Percentiles rank a stretch among this genome's conserved stretches.
These are phyloP conservation scores for Neopipo cinnamomea DNA, from an alignment of 2,113 vertebrate species.

Conservation along the genomic window DNA sequence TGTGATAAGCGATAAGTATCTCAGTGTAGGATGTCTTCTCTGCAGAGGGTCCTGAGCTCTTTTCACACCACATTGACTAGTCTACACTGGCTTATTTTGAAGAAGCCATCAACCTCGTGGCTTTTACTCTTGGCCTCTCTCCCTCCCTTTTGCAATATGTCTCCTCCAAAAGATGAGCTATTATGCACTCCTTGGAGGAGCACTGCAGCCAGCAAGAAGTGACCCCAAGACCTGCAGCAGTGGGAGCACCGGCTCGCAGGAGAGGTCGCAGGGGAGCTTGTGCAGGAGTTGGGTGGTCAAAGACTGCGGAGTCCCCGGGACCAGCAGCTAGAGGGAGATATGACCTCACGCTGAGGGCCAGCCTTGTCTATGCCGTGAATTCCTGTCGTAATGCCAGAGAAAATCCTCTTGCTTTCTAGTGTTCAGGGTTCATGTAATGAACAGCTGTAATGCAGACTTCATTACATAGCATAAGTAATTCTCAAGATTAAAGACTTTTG, in stretches of 20 bases:
- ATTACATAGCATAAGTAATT: neutral
- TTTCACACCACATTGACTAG: fast-evolving
- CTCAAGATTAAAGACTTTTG: neutral
- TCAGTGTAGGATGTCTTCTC: neutral
- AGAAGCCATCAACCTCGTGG: neutral
- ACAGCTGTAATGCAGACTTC: neutral
- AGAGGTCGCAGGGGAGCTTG: neutral
- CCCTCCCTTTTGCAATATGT: neutral
- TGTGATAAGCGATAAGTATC: neutral
- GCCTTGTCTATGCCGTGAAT: neutral
- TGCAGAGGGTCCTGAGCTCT: neutral
- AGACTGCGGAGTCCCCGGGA: slow-evolving; percentile 25
- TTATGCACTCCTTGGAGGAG: neutral
- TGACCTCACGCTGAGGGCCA: slow-evolving; percentile 33
- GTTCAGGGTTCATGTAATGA: slow-evolving; percentile 1
- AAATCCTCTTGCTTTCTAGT: neutral
- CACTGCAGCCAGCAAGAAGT: neutral
- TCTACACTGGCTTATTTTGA: neutral
- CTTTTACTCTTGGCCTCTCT: neutral
- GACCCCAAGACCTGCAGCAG: neutral
- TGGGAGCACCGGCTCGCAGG: fast-evolving
- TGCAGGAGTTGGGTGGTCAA: neutral
- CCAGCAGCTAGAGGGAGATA: slow-evolving; percentile 68
- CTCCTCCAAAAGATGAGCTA: neutral
- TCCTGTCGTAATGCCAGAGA: neutral